Percentiles rank a stretch among this genome's conserved stretches.
These are phyloP conservation scores for Diglossa cyanea DNA, from an alignment of 2,797 vertebrate genomes.

Conservation along the genomic window DNA sequence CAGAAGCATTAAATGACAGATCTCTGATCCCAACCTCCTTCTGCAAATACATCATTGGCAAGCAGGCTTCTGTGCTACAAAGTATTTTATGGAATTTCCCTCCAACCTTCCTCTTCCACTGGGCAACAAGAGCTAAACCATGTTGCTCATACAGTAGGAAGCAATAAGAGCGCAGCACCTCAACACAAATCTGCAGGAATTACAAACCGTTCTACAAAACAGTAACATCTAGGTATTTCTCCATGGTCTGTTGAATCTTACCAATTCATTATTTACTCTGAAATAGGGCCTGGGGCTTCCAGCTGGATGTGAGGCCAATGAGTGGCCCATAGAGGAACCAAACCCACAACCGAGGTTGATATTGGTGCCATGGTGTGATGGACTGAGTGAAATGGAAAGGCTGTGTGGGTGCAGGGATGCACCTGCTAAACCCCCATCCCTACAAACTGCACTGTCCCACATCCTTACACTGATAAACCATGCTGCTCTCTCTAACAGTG, in stretches of 20 bases:
- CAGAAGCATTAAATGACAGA: background rate
- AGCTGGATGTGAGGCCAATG: background rate
- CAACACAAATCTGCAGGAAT: background rate
- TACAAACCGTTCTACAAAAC: background rate
- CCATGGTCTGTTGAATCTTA: background rate
- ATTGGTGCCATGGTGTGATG: background rate
- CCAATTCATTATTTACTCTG: background rate
- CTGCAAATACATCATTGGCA: background rate
- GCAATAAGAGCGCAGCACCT: background rate
- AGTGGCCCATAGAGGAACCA: background rate
- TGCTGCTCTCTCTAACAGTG: background rate
- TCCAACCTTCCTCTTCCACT: background rate
- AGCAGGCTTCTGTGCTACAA: background rate
- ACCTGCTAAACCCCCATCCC: background rate
- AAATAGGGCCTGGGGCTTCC: background rate
- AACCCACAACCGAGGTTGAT: fast-evolving
- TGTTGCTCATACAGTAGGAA: background rate
- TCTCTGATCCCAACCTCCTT: background rate
- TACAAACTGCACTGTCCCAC: no score
- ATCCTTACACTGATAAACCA: background rate
- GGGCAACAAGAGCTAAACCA: background rate
- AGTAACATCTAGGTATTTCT: background rate
- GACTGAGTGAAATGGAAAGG: background rate
- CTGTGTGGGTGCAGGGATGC: background rate
- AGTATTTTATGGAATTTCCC: background rate